These are phyloP conservation scores for Emydura subglobosa DNA, from an alignment of 2,113 vertebrate genomes.

Conservation along the genomic window DNA sequence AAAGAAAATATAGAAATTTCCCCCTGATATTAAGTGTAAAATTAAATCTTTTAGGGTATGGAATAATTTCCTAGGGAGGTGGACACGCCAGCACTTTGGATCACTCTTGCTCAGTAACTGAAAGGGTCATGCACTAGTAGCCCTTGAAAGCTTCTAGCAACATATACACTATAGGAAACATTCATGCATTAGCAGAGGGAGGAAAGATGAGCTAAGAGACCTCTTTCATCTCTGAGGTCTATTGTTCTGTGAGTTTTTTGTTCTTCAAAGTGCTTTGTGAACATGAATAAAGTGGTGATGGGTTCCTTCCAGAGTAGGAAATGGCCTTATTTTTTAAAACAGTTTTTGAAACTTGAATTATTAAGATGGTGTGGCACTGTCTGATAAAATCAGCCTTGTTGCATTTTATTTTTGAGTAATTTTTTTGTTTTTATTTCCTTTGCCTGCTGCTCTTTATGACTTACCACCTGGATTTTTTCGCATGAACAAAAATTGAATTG, in stretches of 20 bases:
- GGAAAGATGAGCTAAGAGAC: not conserved
- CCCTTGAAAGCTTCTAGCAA: not conserved
- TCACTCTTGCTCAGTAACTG: not conserved
- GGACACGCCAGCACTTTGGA: not conserved
- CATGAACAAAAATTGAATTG: constrained; percentile 1
- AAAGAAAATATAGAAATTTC: not conserved
- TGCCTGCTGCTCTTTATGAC: not conserved
- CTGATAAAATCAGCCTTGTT: constrained; percentile 18
- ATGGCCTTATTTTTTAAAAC: not conserved
- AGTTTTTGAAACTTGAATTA: not conserved
- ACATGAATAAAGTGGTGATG: not conserved
- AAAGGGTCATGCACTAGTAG: not conserved
- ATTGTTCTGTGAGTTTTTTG: not conserved
- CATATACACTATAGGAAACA: not conserved
- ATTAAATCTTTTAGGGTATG: not conserved
- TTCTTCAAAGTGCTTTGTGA: constrained; percentile 15
- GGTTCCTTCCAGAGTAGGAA: not conserved
- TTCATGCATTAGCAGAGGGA: not conserved
- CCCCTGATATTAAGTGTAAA: not conserved
- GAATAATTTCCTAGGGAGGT: not conserved
- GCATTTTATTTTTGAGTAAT: not conserved
- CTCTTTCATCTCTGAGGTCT: not conserved
- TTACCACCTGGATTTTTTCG: not conserved
- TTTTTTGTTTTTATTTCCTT: not conserved
- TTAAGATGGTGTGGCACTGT: not conserved